A percentile compares a stretch with the other conserved stretches of the same genome.
phyloP scores from a whole-genome alignment of 2,113 vertebrate species.

The Macheiramphus alcinus region DNA sequence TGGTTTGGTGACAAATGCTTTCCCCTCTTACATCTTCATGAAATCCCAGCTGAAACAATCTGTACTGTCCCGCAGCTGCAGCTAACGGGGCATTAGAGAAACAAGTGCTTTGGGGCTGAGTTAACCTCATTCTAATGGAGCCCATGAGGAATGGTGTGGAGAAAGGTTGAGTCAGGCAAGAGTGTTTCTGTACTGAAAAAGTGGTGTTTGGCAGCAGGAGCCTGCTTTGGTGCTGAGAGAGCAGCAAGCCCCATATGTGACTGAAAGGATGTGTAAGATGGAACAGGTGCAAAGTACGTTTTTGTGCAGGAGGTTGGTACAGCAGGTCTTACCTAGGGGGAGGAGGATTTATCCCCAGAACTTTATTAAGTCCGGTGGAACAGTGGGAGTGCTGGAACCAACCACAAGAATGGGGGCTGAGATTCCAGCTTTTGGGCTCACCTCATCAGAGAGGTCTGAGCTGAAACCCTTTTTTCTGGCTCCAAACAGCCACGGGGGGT shows the following conservation, averaged over 20 bases:
- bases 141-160: not conserved
- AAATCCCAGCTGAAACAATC: not conserved
- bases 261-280: too few species aligned
- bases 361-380: not conserved
- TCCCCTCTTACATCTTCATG: accelerated
- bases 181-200: not conserved
- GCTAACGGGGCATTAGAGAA: not conserved
- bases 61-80: accelerated
- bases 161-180: not conserved
- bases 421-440: not conserved
- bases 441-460: accelerated
- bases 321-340: not conserved
- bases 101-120: accelerated
- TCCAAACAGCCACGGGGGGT: accelerated
- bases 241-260: accelerated
- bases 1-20: not conserved
- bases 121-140: accelerated
- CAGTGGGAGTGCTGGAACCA: not conserved
- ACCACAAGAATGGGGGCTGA: accelerated
- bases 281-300: not conserved
- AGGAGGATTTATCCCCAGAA: accelerated
- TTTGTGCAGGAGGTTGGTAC: not conserved
- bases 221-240: not conserved
- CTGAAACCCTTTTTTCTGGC: not conserved
- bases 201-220: not conserved